Evolutionary conservation across 2,113 vertebrate species (phyloP).

Genomic region (Pluvialis apricaria): DNA sequence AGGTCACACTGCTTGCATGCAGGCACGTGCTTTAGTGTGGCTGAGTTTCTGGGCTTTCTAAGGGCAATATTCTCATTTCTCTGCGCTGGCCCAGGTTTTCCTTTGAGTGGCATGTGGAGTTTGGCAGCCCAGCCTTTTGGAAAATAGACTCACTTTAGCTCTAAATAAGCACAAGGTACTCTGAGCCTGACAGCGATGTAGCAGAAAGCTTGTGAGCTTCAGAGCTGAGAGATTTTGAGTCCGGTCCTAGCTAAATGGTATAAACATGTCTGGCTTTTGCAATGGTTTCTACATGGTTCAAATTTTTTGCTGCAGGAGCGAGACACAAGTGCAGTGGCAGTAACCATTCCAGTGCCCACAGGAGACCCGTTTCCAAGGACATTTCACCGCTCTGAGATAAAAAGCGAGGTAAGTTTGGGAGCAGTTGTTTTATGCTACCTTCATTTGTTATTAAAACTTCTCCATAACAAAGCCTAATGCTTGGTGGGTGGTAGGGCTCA

Average conservation of each 20-base stretch:
- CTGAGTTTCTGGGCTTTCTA: not conserved
- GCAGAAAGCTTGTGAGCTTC: not conserved
- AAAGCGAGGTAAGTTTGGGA: constrained; percentile 74
- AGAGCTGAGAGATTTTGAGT: not conserved
- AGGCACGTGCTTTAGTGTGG: not conserved
- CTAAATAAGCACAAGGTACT: not conserved
- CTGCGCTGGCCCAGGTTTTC: not conserved
- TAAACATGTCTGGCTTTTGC: not conserved
- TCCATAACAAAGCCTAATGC: not conserved
- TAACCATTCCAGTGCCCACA: constrained; percentile 82
- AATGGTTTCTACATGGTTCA: not conserved
- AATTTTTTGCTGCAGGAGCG: constrained; percentile 78
- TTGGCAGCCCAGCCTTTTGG: not conserved
- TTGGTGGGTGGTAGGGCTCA: not conserved
- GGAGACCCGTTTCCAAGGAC: constrained; percentile 87
- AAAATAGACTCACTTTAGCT: not conserved
- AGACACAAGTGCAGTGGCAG: constrained; percentile 81
- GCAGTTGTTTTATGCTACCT: not conserved
- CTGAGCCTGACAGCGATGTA: not conserved
- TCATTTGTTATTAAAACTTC: not conserved
- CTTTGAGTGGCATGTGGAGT: not conserved
- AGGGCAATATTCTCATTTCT: not conserved
- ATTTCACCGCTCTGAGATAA: constrained; percentile 82
- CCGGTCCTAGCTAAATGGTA: not conserved
- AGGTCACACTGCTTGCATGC: not conserved